Conservation (phyloP, 2,888 invertebrate genomes). For the Eugnorisma glareosa region DNA sequence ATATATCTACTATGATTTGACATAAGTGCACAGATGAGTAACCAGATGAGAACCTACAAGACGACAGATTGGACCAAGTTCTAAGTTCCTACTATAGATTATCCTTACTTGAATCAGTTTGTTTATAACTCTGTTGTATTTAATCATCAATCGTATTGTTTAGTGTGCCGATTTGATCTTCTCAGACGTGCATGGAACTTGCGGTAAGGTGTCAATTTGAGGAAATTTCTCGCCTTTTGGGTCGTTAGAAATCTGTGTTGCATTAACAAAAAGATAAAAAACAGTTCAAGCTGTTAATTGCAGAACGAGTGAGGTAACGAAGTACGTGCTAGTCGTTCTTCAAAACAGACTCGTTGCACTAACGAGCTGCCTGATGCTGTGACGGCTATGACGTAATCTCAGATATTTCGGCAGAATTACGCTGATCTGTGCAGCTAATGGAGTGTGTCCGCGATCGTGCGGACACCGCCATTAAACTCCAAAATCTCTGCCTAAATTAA, state of each 20-base stretch:
- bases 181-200: constrained; percentile 49
- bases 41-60: constrained; percentile 14
- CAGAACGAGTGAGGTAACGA: constrained; percentile 75
- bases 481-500: constrained; percentile 62
- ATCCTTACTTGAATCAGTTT: constrained; percentile 7
- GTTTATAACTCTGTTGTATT: constrained; percentile 26
- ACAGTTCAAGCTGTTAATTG: constrained; percentile 76
- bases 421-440: constrained; percentile 83
- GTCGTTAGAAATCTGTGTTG: constrained; percentile 66
- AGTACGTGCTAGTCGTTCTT: constrained; percentile 74
- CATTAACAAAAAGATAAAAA: constrained; percentile 66
- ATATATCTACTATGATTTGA: not conserved
- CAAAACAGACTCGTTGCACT: constrained; percentile 73
- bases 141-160: constrained; percentile 53
- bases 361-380: constrained; percentile 76
- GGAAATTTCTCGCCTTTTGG: constrained; percentile 54
- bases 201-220: constrained; percentile 50
- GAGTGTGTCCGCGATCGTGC: constrained; percentile 76
- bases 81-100: not conserved
- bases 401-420: constrained; percentile 84
- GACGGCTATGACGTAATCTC: constrained; percentile 83
- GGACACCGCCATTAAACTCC: constrained; percentile 65
- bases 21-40: not conserved
- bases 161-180: constrained; percentile 43
- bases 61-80: not conserved